Evolutionary conservation across 2,797 vertebrate species (phyloP), one percentile per base, ranked within the genome.

Genomic region (Naso thynnoides): DNA sequence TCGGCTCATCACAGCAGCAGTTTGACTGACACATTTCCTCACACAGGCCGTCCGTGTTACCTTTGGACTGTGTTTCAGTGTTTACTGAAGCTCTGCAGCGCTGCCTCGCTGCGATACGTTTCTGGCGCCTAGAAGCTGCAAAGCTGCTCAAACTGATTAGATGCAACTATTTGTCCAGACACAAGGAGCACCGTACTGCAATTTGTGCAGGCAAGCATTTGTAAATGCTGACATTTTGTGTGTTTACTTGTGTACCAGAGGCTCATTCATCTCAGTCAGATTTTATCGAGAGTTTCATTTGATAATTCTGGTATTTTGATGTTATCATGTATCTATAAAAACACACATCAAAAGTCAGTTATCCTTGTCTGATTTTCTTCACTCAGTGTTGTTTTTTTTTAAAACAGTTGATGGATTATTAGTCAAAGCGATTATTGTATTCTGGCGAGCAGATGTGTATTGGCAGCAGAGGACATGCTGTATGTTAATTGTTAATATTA

Each of bases 71-170:
- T 5, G 24, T n/a, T 33, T 41, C 45, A 23, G 31, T n/a, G 49
- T 13, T 45, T 41, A 13, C 27, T 29, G 33, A 16, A 38, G 24
- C 41, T 6, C 23, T 0, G 47, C 2, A 13, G 55, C 15, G 3
- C 38, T 8, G 21, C 21, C 61, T 63, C 33, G 0, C 79, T 71
- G 77, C 15, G 36, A 6, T 57, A 29, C 15, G 21, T 73, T 31
- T 0, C 24, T 4, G 24, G 70, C 60, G 8, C 76, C 65, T 57
- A 65, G 24, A 57, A 31, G 5, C 62, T 63, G 79, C n/a, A n/a
- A n/a, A n/a, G n/a, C n/a, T n/a, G n/a, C n/a, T 66, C 81, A 66
- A 13, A 23, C 29, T n/a, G 65, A 78, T 70, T 57, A 33, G 14
- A 58, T 18, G 27, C 16, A 53, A 44, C 54, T 26, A 48, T 73